These are phyloP conservation scores for Apamea crenata DNA, from an alignment of 2,888 invertebrate species.

Conservation along the genomic window DNA sequence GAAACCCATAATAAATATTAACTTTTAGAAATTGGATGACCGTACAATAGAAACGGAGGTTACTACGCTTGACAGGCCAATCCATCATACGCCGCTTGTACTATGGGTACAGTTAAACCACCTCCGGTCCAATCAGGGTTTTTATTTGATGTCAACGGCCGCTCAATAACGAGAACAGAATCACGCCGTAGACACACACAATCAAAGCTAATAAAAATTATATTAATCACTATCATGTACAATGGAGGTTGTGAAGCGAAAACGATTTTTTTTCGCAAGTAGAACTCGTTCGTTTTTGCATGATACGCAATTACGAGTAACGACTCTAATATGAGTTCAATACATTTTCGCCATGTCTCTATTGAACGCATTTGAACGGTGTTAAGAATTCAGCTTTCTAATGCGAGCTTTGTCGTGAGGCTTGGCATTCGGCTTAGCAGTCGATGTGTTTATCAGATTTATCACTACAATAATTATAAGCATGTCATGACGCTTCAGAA, in stretches of 20 bases:
- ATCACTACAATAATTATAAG: conserved; percentile 81
- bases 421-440: conserved; percentile 70
- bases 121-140: conserved; percentile 79
- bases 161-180: conserved; percentile 74
- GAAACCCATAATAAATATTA: conserved; percentile 79
- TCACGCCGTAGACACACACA: conserved; percentile 75
- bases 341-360: conserved; percentile 78
- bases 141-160: conserved; percentile 84
- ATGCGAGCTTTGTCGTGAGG: conserved; percentile 81
- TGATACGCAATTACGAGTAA: conserved; percentile 84
- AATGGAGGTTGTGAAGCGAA: conserved; percentile 76
- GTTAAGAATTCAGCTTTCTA: conserved; percentile 84
- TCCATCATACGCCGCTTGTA: conserved; percentile 80
- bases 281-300: conserved; percentile 79
- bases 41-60: conserved; percentile 75
- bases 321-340: conserved; percentile 81
- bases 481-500: conserved; percentile 76
- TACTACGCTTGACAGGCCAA: conserved; percentile 76
- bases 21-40: conserved; percentile 80
- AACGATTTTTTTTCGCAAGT: conserved; percentile 74
- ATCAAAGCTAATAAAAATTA: conserved; percentile 85
- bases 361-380: conserved; percentile 80
- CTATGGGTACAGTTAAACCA: conserved; percentile 78
- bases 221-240: conserved; percentile 82
- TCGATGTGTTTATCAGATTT: conserved; percentile 80